Evolutionary conservation across 2,797 vertebrate genomes (phyloP).

Genomic region (Ataeniobius toweri): DNA sequence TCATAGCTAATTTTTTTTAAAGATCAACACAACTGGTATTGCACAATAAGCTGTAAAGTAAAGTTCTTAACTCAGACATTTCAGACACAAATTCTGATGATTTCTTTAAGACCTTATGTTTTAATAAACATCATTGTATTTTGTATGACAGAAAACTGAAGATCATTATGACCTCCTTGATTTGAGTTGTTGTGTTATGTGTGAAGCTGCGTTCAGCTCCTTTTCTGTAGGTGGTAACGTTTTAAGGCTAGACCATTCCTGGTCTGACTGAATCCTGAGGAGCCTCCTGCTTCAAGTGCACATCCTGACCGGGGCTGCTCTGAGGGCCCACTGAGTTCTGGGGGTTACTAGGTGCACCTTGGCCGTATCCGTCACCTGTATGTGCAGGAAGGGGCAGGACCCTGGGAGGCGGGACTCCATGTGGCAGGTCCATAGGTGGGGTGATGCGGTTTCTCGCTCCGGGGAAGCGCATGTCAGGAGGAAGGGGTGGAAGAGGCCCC

Average conservation of each 20-base stretch:
- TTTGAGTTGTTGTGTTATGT: constrained; percentile 24
- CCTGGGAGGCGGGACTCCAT: constrained; percentile 74
- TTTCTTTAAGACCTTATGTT: constrained; percentile 46
- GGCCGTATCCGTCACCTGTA: constrained; percentile 42
- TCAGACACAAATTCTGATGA: constrained; percentile 55
- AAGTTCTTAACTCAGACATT: constrained; percentile 55
- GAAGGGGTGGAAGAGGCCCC: constrained; percentile 73
- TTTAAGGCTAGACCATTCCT: constrained; percentile 72
- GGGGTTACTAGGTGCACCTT: constrained; percentile 41
- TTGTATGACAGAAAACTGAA: constrained; percentile 59
- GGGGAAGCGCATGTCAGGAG: constrained; percentile 74
- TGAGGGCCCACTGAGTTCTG: constrained; percentile 69
- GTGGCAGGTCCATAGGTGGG: constrained; percentile 75
- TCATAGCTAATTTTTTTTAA: constrained; percentile 57
- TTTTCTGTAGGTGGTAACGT: constrained; percentile 37
- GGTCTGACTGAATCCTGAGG: constrained; percentile 70
- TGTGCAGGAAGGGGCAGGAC: constrained; percentile 47
- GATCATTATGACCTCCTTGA: constrained; percentile 55
- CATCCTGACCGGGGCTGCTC: constrained; percentile 53
- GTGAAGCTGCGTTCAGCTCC: constrained; percentile 45
- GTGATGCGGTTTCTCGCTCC: constrained; percentile 79
- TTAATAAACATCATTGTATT: constrained; percentile 39
- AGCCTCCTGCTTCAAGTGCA: constrained; percentile 57
- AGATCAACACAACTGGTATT: constrained; percentile 82
- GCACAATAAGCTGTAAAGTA: constrained; percentile 78